A percentile compares a stretch with the other conserved stretches of the same genome.
phyloP scores from a whole-genome alignment of 1,140 invertebrate genomes.

The Geopemphigus sp. region DNA sequence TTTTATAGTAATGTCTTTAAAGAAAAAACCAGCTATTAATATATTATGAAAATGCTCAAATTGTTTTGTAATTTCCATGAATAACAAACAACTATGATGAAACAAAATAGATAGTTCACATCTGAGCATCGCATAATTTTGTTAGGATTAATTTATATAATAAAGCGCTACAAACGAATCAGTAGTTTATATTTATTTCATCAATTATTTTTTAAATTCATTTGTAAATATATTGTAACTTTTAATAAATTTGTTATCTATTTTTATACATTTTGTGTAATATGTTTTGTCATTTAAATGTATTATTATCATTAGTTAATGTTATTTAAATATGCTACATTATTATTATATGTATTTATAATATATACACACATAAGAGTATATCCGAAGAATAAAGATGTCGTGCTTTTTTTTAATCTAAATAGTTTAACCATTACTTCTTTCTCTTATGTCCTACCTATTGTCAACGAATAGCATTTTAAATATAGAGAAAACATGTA shows the following conservation, averaged over 20 bases:
- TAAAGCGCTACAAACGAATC: neutral
- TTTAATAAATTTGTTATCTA: conserved; percentile 46
- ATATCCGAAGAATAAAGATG: neutral
- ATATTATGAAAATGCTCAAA: conserved; percentile 1
- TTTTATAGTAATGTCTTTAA: neutral
- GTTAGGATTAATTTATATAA: conserved; percentile 7
- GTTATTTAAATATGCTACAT: conserved; percentile 21
- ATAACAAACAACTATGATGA: neutral
- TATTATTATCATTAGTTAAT: conserved; percentile 39
- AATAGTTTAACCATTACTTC: conserved; percentile 8
- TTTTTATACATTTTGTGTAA: conserved; percentile 47
- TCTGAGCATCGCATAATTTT: conserved; percentile 13
- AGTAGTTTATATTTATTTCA: neutral
- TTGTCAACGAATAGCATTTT: conserved; percentile 7
- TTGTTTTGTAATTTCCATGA: neutral
- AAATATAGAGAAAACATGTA: conserved; percentile 10
- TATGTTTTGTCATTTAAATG: conserved; percentile 40
- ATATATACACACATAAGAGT: neutral
- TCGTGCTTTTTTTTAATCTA: conserved; percentile 16
- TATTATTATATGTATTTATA: neutral
- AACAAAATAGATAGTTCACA: neutral
- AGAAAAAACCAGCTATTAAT: neutral
- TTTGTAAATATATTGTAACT: conserved; percentile 41
- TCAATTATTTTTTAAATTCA: conserved; percentile 17
- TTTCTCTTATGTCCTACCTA: conserved; percentile 9